These are phyloP conservation scores for Periplaneta americana DNA, from an alignment of 1,140 invertebrate genomes.

Conservation along the genomic window DNA sequence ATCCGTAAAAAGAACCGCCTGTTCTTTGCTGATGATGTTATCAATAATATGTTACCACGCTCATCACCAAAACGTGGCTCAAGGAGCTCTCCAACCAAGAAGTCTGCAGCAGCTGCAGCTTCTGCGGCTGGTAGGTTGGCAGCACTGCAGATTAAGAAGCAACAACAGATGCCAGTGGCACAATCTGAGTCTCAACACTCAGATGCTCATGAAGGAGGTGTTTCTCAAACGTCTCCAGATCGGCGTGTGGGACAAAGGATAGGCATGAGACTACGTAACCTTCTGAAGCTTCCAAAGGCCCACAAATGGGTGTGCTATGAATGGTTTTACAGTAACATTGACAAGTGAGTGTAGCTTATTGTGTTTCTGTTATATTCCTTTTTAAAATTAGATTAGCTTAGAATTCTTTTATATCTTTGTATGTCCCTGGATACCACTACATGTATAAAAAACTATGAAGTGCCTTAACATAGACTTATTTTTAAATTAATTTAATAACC, in stretches of 20 bases:
- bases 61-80: constrained; percentile 22
- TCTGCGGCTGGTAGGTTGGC: constrained; percentile 30
- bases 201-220: constrained; percentile 22
- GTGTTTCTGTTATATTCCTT: not conserved
- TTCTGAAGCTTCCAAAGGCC: constrained; percentile 97
- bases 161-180: not conserved
- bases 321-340: constrained; percentile 98
- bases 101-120: constrained; percentile 53
- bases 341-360: constrained; percentile 52
- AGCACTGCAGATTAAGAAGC: not conserved
- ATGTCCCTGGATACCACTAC: not conserved
- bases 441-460: too few species aligned
- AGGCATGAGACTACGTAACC: constrained; percentile 84
- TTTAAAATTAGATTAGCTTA: not conserved
- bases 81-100: constrained; percentile 40
- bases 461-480: too few species aligned
- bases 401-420: not conserved
- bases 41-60: constrained; percentile 67
- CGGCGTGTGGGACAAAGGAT: constrained; percentile 80
- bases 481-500: too few species aligned
- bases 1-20: constrained; percentile 86
- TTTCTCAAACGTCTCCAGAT: constrained; percentile 53
- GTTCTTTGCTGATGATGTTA: constrained; percentile 88
- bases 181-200: not conserved
- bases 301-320: constrained; percentile 99